These are phyloP conservation scores for Aphidoletes aphidimyza DNA, from an alignment of 2,888 invertebrate species.

Conservation along the genomic window DNA sequence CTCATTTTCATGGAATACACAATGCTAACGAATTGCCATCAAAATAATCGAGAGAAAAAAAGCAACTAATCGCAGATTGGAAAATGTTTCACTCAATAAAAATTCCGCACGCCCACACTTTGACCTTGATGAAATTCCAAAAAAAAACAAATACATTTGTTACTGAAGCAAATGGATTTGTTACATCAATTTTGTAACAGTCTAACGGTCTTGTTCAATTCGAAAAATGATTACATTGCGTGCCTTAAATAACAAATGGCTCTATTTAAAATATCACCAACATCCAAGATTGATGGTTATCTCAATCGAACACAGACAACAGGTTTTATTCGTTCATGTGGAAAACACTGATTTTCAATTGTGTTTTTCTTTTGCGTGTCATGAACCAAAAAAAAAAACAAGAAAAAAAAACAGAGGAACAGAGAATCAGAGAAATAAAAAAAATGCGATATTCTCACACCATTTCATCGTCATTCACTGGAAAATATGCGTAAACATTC, in stretches of 20 bases:
- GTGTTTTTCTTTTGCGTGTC: too few relatives aligned
- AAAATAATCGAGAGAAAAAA: background rate
- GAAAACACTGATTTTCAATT: too few relatives aligned
- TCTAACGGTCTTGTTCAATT: background rate
- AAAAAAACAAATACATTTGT: background rate
- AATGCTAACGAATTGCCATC: background rate
- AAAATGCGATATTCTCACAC: too few relatives aligned
- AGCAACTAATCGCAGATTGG: background rate
- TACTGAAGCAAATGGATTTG: background rate
- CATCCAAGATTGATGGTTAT: conserved; percentile 36
- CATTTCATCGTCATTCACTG: too few relatives aligned
- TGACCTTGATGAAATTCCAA: too few relatives aligned
- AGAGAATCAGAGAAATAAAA: too few relatives aligned
- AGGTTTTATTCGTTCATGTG: background rate
- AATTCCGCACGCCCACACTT: background rate
- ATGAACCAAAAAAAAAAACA: background rate
- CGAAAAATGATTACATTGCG: conserved; percentile 4
- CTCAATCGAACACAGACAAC: background rate
- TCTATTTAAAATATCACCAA: background rate
- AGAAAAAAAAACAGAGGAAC: too few relatives aligned
- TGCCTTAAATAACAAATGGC: conserved; percentile 8
- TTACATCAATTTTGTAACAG: background rate
- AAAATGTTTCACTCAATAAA: conserved; percentile 4
- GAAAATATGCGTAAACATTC: too few relatives aligned
- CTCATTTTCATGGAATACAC: background rate